Evolutionary conservation across 2,888 invertebrate genomes (phyloP), one percentile per base, ranked within the genome.

Genomic region (Choristoneura rosaceana): DNA sequence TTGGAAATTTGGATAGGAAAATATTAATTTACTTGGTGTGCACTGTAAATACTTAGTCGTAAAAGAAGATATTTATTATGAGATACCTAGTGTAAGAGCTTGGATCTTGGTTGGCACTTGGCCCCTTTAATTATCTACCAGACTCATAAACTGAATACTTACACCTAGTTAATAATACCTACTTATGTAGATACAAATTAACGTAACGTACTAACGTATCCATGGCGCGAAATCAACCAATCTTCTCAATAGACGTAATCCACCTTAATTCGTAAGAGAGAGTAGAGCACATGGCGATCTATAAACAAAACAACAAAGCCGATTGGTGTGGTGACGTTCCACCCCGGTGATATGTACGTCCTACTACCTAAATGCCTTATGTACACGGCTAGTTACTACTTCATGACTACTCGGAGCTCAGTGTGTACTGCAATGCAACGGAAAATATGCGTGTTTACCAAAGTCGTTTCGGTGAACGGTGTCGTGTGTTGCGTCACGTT

Each of bases 361-460:
- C 91, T 93, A 93, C 91, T 93, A 94, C 93, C 94, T 94, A 94
- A 94, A 94, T 93, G 94, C 94, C 94, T 94, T 93, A 94, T 94
- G 94, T 94, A 94, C 93, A 91, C 90, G 87, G 91, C 93, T 93
- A 93, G 94, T 94, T 90, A 94, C 93, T 93, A 92, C 93, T 94
- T 91, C 94, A 93, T 93, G 93, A 93, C 93, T 93, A 92, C 93
- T 93, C 92, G 86, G 93, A 93, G 93, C 93, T 94, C 94, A 94
- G 94, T 94, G 93, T 93, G 94, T 93, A 93, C 93, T 93, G 93
- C 93, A 94, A 91, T 94, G 94, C 94, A 94, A 94, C 93, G 93
- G 94, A 94, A 94, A 94, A 94, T 94, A 94, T 94, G 94, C 94
- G 94, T 93, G 93, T 94, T 94, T 93, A 93, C 93, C 93, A 93